phyloP scores from a whole-genome alignment of 2,888 invertebrate species.

The Meiosimyza platycephala region DNA sequence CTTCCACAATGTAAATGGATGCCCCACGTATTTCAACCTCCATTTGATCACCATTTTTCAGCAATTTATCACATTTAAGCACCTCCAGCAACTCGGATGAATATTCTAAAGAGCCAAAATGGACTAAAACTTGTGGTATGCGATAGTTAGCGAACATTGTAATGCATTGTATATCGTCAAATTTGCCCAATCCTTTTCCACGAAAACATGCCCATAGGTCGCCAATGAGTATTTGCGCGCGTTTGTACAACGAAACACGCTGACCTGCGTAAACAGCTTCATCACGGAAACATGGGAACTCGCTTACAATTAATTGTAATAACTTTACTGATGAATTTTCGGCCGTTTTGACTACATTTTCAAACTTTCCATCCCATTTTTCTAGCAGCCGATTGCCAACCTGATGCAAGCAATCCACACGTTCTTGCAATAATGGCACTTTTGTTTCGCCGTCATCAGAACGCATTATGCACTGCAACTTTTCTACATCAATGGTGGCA shows the following conservation, averaged over 20 bases:
- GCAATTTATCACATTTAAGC: conserved; percentile 73
- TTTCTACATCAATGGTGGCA: conserved; percentile 75
- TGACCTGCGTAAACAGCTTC: conserved; percentile 78
- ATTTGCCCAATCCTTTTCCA: conserved; percentile 80
- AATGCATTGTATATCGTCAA: conserved; percentile 84
- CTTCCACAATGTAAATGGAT: conserved; percentile 88
- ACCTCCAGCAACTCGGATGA: conserved; percentile 74
- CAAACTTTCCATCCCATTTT: conserved; percentile 85
- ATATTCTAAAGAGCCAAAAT: conserved; percentile 86
- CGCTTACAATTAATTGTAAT: conserved; percentile 78
- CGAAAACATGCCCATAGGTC: conserved; percentile 92
- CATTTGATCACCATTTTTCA: conserved; percentile 77
- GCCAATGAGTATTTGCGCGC: conserved; percentile 90
- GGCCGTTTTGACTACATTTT: conserved; percentile 79
- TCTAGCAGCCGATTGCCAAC: conserved; percentile 76
- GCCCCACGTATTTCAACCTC: conserved; percentile 95
- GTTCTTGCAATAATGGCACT: conserved; percentile 83
- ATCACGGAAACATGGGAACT: conserved; percentile 91
- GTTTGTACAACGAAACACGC: conserved; percentile 86
- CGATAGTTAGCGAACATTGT: conserved; percentile 99
- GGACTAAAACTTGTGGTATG: conserved; percentile 89
- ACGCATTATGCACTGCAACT: conserved; percentile 77
- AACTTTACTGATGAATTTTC: conserved; percentile 81
- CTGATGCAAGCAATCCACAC: conserved; percentile 81
- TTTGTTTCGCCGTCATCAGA: conserved; percentile 76